Conservation (phyloP, 2,888 invertebrate genomes). For the Axea sp. region DNA sequence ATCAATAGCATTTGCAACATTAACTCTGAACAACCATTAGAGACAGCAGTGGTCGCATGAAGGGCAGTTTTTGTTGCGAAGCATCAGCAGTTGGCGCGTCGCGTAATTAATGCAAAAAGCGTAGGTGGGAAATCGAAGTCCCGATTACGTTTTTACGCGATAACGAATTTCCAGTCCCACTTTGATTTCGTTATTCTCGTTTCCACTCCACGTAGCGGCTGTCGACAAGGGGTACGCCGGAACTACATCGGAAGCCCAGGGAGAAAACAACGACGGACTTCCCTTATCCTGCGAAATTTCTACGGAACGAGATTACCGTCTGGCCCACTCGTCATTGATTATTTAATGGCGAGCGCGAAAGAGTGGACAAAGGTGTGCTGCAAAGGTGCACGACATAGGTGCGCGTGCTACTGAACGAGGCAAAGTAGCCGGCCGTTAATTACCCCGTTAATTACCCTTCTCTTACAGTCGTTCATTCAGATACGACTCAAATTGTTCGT, state of each 20-base stretch:
- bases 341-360: constrained; percentile 35
- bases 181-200: constrained; percentile 46
- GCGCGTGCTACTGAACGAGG: not conserved
- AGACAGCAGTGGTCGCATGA: constrained; percentile 14
- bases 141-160: constrained; percentile 51
- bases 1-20: constrained; percentile 6
- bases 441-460: constrained; percentile 13
- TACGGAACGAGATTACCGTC: constrained; percentile 30
- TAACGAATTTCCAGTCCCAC: constrained; percentile 38
- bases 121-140: constrained; percentile 42
- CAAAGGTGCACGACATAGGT: constrained; percentile 14
- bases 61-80: constrained; percentile 13
- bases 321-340: constrained; percentile 45
- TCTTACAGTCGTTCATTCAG: too few relatives aligned
- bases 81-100: constrained; percentile 13
- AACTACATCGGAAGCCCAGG: constrained; percentile 10
- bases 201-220: constrained; percentile 17
- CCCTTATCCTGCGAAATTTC: constrained; percentile 17
- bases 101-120: constrained; percentile 53
- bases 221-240: too few relatives aligned
- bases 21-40: not conserved
- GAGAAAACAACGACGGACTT: constrained; percentile 30
- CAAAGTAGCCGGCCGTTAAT: constrained; percentile 7
- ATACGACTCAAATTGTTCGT: too few relatives aligned
- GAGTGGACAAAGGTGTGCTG: constrained; percentile 32